A percentile compares a stretch with the other conserved stretches of the same genome.
Conservation (phyloP, 2,113 vertebrate genomes). For the Notarius lentiginosus region DNA sequence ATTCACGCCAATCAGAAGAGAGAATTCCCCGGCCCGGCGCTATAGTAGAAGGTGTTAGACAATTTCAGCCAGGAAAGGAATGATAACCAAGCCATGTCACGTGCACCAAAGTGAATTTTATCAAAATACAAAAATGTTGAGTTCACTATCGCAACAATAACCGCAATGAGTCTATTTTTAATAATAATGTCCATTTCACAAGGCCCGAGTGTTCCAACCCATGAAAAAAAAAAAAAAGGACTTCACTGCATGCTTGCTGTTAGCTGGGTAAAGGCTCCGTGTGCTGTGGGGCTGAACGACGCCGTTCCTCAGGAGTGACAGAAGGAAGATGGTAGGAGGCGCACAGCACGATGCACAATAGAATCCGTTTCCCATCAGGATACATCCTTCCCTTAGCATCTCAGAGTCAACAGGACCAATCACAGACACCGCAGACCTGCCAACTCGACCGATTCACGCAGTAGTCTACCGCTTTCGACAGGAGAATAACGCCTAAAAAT, state of each 20-base stretch:
- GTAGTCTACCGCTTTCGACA: too few relatives aligned
- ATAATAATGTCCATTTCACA: not conserved
- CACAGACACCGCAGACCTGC: not conserved
- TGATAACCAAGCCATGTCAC: not conserved
- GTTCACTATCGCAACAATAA: not conserved
- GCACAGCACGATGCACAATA: slow-evolving; percentile 43
- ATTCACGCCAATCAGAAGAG: not conserved
- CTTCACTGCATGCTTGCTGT: not conserved
- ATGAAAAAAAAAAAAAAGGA: slow-evolving; percentile 46
- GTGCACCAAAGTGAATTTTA: not conserved
- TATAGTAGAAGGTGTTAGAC: not conserved
- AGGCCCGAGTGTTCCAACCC: not conserved
- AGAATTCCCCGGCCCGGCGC: not conserved
- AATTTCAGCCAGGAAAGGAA: not conserved
- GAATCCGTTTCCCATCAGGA: slow-evolving; percentile 36
- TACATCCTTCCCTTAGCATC: not conserved
- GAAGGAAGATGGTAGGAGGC: slow-evolving; percentile 47
- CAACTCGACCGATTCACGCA: too few relatives aligned
- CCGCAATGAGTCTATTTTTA: not conserved
- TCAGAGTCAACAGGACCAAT: not conserved
- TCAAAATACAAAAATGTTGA: not conserved
- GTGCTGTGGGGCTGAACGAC: slow-evolving; percentile 47
- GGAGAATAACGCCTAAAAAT: too few relatives aligned
- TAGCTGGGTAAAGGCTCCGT: slow-evolving; percentile 53
- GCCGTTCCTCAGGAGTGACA: slow-evolving; percentile 51